Conservation (phyloP, 1,140 invertebrate genomes). For the Atta cephalotes region DNA sequence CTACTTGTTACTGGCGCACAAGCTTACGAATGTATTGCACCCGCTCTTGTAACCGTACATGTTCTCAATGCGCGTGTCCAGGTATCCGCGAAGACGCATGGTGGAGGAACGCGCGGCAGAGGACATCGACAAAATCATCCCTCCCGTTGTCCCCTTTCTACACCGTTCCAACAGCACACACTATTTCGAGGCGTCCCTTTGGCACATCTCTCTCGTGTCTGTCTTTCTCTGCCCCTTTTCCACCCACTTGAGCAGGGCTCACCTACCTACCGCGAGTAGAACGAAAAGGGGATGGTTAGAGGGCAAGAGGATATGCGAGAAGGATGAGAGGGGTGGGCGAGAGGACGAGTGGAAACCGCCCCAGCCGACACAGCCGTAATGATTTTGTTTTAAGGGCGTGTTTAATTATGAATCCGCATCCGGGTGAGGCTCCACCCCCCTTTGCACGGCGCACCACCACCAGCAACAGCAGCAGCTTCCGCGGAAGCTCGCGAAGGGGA, state of each 20-base stretch:
- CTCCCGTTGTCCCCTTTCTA: slow-evolving; percentile 43
- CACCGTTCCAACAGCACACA: slow-evolving; percentile 19
- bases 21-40: slow-evolving; percentile 51
- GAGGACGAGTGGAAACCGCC: slow-evolving; percentile 76
- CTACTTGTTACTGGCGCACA: slow-evolving; percentile 57
- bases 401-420: slow-evolving; percentile 87
- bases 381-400: slow-evolving; percentile 87
- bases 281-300: slow-evolving; percentile 41
- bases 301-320: slow-evolving; percentile 60
- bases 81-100: slow-evolving; percentile 49
- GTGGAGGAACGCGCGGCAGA: slow-evolving; percentile 56
- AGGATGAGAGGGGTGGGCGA: slow-evolving; percentile 40
- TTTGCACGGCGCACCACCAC: slow-evolving; percentile 72
- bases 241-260: slow-evolving; percentile 56
- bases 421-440: slow-evolving; percentile 85
- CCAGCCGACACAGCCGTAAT: slow-evolving; percentile 82
- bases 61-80: slow-evolving; percentile 52
- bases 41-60: slow-evolving; percentile 30
- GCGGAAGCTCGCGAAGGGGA: slow-evolving; percentile 53
- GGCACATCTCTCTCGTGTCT: slow-evolving; percentile 64
- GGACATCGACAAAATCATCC: slow-evolving; percentile 71
- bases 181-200: slow-evolving; percentile 55
- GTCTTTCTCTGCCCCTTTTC: slow-evolving; percentile 50
- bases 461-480: slow-evolving; percentile 39
- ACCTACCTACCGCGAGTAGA: slow-evolving; percentile 53